Conservation (phyloP, 2,797 vertebrate genomes). For the Hypotaenidia okinawae region DNA sequence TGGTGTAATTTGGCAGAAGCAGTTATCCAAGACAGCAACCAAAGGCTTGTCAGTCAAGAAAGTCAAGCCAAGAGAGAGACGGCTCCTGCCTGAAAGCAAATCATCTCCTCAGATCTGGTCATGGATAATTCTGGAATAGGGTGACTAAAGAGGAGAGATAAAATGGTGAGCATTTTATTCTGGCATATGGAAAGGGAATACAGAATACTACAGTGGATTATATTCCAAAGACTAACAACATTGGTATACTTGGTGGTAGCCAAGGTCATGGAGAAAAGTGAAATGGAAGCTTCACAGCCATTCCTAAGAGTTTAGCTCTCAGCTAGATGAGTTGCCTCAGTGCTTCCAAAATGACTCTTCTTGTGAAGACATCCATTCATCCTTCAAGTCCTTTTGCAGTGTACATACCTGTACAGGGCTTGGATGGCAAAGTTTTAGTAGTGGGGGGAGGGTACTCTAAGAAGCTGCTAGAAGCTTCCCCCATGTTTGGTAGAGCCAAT, state of each 20-base stretch:
- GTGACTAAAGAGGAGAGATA: background rate
- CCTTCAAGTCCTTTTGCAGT: background rate
- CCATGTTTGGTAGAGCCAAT: too few species aligned
- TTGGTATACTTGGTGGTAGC: background rate
- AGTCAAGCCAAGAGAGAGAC: background rate
- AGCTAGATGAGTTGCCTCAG: background rate
- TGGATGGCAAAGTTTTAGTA: background rate
- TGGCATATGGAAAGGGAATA: background rate
- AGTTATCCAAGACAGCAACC: background rate
- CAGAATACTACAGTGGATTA: background rate
- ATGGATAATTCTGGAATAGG: background rate
- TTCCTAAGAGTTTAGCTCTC: background rate
- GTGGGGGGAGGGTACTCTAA: too few species aligned
- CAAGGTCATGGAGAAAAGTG: background rate
- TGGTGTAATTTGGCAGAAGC: background rate
- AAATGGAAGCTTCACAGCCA: background rate
- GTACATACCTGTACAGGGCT: rapidly evolving
- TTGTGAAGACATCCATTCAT: background rate
- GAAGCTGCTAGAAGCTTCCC: too few species aligned
- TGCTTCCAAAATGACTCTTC: background rate
- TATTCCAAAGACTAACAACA: background rate
- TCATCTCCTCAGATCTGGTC: background rate
- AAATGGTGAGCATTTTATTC: background rate
- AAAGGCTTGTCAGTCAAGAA: background rate
- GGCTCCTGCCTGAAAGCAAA: background rate